These are phyloP conservation scores for Perodicticus potto DNA, from an alignment of 2,797 vertebrate species.

Conservation along the genomic window DNA sequence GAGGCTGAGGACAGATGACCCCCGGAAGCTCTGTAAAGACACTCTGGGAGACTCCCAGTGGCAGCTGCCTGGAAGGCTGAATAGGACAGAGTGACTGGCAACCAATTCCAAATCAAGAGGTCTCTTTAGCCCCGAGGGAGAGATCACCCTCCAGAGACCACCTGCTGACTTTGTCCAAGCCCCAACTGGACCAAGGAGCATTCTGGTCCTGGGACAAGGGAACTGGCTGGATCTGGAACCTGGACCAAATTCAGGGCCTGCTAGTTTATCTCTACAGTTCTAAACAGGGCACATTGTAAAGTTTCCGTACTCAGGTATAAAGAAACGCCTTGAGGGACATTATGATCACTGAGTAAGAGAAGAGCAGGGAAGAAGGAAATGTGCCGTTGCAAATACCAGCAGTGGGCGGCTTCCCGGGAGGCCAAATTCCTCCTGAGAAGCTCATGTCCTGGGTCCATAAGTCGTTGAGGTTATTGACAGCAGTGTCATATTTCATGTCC, in stretches of 20 bases:
- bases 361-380: neutral
- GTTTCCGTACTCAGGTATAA: neutral
- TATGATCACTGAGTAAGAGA: fast-evolving
- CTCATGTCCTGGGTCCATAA: fast-evolving
- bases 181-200: neutral
- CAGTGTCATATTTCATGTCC: fast-evolving
- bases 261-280: neutral
- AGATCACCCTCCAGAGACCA: fast-evolving
- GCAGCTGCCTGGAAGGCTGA: neutral
- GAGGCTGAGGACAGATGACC: neutral
- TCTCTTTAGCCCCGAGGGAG: neutral
- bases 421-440: neutral
- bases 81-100: neutral
- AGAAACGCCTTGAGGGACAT: neutral
- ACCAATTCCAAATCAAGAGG: neutral
- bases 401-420: fast-evolving
- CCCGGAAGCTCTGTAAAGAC: neutral
- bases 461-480: neutral
- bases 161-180: neutral
- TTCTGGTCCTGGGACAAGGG: neutral
- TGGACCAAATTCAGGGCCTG: neutral
- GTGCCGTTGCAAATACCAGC: fast-evolving
- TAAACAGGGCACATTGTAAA: neutral
- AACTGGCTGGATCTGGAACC: neutral
- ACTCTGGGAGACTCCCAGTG: fast-evolving